A percentile compares a stretch with the other conserved stretches of the same genome.
These are phyloP conservation scores for Araneus ventricosus DNA, from an alignment of 1,140 invertebrate genomes.

Conservation along the genomic window DNA sequence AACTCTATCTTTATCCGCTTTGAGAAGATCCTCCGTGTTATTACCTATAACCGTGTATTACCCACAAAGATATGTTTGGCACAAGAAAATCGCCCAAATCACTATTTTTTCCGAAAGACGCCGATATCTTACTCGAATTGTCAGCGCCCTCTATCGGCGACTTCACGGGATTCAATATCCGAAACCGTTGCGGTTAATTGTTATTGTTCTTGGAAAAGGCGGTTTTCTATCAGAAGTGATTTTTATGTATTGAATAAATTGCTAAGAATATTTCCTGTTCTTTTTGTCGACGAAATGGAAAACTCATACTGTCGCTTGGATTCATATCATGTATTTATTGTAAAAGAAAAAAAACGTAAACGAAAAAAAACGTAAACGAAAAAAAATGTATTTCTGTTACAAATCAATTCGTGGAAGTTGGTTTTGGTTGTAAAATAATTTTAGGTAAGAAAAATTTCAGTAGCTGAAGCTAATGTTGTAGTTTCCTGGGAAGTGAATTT, in stretches of 20 bases:
- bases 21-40: constrained; percentile 31
- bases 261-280: not conserved
- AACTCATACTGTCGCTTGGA: too few species aligned
- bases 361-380: too few species aligned
- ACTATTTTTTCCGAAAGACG: constrained; percentile 23
- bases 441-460: too few species aligned
- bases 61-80: constrained; percentile 58
- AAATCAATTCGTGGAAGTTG: too few species aligned
- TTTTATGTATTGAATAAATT: not conserved
- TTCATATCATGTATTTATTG: too few species aligned
- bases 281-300: not conserved
- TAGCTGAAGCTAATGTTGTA: too few species aligned
- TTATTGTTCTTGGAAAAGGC: not conserved
- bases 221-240: not conserved
- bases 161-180: constrained; percentile 13
- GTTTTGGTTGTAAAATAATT: too few species aligned
- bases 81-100: constrained; percentile 9
- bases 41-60: constrained; percentile 74
- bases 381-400: too few species aligned
- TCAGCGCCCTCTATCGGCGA: constrained; percentile 50
- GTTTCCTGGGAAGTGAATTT: too few species aligned
- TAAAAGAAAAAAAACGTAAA: too few species aligned
- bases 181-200: constrained; percentile 4
- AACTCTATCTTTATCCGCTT: constrained; percentile 68
- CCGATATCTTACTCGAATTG: not conserved